A percentile compares a stretch with the other conserved stretches of the same genome.
Evolutionary conservation across 1,140 invertebrate genomes (phyloP).

Genomic region (Dryas iulia): DNA sequence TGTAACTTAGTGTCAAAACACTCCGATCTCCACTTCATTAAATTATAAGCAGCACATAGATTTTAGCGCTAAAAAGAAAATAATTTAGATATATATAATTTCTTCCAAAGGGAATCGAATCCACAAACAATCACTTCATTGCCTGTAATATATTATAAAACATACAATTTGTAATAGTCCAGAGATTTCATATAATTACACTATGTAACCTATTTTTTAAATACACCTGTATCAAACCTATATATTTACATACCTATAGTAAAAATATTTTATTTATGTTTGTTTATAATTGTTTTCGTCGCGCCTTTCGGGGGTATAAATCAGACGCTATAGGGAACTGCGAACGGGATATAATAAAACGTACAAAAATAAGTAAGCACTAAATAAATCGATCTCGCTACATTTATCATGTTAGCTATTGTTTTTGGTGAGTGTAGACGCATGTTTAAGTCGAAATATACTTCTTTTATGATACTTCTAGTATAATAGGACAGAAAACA

Average conservation of each 20-base stretch:
- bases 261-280: slow-evolving; percentile 25
- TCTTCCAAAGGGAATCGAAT: too few relatives aligned
- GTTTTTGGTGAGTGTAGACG: slow-evolving; percentile 38
- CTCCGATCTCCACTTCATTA: too few relatives aligned
- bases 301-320: slow-evolving; percentile 34
- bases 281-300: slow-evolving; percentile 46
- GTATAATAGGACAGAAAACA: not conserved
- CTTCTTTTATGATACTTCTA: not conserved
- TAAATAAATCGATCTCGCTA: slow-evolving; percentile 61
- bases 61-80: too few relatives aligned
- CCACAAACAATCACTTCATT: too few relatives aligned
- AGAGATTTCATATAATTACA: too few relatives aligned
- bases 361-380: slow-evolving; percentile 60
- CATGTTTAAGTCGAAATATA: slow-evolving; percentile 8
- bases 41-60: too few relatives aligned
- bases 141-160: too few relatives aligned
- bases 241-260: not conserved
- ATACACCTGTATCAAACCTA: not conserved
- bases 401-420: slow-evolving; percentile 61
- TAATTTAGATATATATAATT: too few relatives aligned
- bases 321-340: slow-evolving; percentile 33
- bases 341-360: slow-evolving; percentile 50
- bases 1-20: too few relatives aligned
- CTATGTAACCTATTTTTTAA: not conserved
- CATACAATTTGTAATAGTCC: too few relatives aligned